Evolutionary conservation across 2,888 invertebrate genomes (phyloP).

Genomic region (Oscheius sp.): DNA sequence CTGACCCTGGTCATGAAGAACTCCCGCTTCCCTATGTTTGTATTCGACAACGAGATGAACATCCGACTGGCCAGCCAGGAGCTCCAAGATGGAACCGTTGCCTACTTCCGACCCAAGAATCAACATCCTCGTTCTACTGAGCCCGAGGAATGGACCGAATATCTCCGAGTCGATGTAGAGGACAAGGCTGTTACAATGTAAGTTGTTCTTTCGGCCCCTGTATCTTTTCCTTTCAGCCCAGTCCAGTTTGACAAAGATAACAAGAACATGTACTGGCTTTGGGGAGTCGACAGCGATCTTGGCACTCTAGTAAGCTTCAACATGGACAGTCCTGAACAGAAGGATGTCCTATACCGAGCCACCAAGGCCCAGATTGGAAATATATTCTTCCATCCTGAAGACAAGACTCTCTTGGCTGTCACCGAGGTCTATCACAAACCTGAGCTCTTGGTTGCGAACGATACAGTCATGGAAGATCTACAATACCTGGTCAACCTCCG

Average conservation of each 20-base stretch:
- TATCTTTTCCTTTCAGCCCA: slow-evolving; percentile 54
- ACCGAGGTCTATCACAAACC: slow-evolving; percentile 72
- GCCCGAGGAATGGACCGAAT: slow-evolving; percentile 63
- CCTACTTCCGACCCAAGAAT: slow-evolving; percentile 47
- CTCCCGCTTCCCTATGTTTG: slow-evolving; percentile 66
- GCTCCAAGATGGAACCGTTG: slow-evolving; percentile 61
- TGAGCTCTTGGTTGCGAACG: slow-evolving; percentile 71
- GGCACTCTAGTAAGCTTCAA: slow-evolving; percentile 66
- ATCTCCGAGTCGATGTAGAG: slow-evolving; percentile 64
- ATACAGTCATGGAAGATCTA: slow-evolving; percentile 64
- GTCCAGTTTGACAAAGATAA: slow-evolving; percentile 68
- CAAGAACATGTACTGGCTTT: slow-evolving; percentile 69
- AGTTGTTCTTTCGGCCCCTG: slow-evolving; percentile 15
- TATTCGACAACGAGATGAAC: slow-evolving; percentile 66
- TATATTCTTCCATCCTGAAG: slow-evolving; percentile 68
- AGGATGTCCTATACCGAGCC: slow-evolving; percentile 68
- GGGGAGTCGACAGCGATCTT: slow-evolving; percentile 68
- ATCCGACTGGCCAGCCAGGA: slow-evolving; percentile 69
- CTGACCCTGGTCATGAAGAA: slow-evolving; percentile 62
- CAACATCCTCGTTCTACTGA: slow-evolving; percentile 24
- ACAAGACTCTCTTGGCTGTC: slow-evolving; percentile 68
- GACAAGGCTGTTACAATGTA: slow-evolving; percentile 70
- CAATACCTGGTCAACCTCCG: slow-evolving; percentile 68
- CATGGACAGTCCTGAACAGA: slow-evolving; percentile 63
- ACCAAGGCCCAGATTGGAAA: slow-evolving; percentile 68